Conservation (phyloP, 2,113 vertebrate species). For the Campylomormyrus tamandua region DNA sequence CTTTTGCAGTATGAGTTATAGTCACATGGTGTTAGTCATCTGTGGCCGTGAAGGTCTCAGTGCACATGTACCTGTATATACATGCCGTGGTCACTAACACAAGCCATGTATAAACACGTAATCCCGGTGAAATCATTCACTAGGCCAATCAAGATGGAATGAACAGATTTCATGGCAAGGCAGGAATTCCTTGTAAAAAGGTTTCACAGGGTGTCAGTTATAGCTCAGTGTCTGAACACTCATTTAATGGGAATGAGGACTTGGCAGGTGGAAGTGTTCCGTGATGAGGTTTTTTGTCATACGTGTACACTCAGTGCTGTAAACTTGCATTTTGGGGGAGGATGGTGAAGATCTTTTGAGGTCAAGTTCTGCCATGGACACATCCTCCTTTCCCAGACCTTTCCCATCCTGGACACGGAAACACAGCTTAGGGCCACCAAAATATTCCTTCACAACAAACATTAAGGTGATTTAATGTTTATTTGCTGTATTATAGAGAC, state of each 20-base stretch:
- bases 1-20: neutral
- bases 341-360: neutral
- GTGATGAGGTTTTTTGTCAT: neutral
- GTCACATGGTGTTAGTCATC: neutral
- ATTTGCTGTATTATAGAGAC: neutral
- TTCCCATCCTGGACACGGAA: neutral
- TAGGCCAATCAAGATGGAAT: neutral
- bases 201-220: neutral
- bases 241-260: neutral
- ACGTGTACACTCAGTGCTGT: neutral
- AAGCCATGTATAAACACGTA: neutral
- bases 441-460: neutral
- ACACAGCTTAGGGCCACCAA: neutral
- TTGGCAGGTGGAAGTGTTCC: neutral
- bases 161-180: neutral
- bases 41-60: neutral
- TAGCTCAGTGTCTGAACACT: constrained; percentile 1
- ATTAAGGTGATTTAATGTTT: neutral
- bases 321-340: neutral
- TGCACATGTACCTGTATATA: neutral
- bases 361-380: neutral
- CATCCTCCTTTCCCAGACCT: neutral
- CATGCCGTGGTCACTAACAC: neutral
- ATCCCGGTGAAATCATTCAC: neutral
- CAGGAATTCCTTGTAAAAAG: neutral